These are phyloP conservation scores for Cynopterus brachyotis DNA, from an alignment of 2,113 vertebrate genomes.

Conservation along the genomic window DNA sequence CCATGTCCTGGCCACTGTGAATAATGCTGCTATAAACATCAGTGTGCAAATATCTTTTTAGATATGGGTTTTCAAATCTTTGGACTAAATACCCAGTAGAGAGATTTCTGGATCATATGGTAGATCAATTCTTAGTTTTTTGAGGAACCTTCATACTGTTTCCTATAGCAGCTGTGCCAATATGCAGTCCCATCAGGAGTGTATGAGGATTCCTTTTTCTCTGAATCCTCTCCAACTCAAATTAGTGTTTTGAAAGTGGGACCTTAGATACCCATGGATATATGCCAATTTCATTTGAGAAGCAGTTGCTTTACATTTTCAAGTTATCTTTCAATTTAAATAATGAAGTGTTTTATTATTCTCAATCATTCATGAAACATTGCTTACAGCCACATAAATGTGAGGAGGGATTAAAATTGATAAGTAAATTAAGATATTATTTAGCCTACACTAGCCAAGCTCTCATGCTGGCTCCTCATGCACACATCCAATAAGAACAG, in stretches of 20 bases:
- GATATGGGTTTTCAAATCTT: no score
- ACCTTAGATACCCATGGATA: background rate
- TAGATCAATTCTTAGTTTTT: no score
- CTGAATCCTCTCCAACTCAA: no score
- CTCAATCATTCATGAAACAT: background rate
- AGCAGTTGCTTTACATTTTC: background rate
- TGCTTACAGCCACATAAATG: background rate
- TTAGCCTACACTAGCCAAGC: background rate
- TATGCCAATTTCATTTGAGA: background rate
- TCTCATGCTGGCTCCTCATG: background rate
- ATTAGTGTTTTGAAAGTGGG: background rate
- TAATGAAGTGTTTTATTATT: background rate
- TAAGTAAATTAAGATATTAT: background rate
- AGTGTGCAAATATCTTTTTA: background rate
- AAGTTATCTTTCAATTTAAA: slow-evolving; percentile 31
- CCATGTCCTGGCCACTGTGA: background rate
- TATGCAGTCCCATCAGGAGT: no score
- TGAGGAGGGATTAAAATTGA: background rate
- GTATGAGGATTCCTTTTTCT: no score
- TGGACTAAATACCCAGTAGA: no score
- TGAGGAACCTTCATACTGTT: no score
- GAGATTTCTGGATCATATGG: no score
- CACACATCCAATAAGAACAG: background rate
- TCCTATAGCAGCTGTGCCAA: no score
- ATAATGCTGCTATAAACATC: background rate